A percentile compares a stretch with the other conserved stretches of the same genome.
Conservation (phyloP, 2,113 vertebrate genomes). For the Anhinga rufa region DNA sequence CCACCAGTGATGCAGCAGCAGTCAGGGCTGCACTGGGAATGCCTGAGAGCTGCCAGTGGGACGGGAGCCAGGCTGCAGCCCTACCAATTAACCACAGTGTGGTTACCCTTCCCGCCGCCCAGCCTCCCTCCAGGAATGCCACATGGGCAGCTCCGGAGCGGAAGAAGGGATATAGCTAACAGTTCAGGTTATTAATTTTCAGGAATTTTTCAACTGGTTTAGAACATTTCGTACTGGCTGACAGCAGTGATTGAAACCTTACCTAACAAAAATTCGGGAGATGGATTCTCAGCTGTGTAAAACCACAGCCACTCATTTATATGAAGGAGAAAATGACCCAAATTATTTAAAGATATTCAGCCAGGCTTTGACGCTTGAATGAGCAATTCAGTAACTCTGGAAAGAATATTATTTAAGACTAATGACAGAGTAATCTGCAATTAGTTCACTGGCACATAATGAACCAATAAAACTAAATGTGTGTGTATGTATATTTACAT, state of each 20-base stretch:
- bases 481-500: not conserved
- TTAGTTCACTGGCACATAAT: not conserved
- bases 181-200: not conserved
- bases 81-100: not conserved
- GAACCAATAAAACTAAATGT: not conserved
- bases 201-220: not conserved
- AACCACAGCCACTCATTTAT: not conserved
- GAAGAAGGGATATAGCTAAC: not conserved
- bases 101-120: fast-evolving
- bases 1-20: slow-evolving; percentile 28
- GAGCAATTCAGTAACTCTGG: not conserved
- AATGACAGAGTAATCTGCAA: not conserved
- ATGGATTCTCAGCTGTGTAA: not conserved
- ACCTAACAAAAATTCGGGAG: not conserved
- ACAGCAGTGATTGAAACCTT: not conserved
- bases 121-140: not conserved
- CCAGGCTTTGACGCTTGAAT: not conserved
- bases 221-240: not conserved
- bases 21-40: not conserved
- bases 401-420: not conserved
- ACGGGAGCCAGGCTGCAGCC: not conserved
- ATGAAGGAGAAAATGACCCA: not conserved
- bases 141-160: not conserved
- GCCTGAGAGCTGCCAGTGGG: not conserved
- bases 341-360: not conserved